Percentiles rank a stretch among this genome's conserved stretches.
These are phyloP conservation scores for Orestias chungarensis DNA, from an alignment of 2,797 vertebrate species.

Conservation along the genomic window DNA sequence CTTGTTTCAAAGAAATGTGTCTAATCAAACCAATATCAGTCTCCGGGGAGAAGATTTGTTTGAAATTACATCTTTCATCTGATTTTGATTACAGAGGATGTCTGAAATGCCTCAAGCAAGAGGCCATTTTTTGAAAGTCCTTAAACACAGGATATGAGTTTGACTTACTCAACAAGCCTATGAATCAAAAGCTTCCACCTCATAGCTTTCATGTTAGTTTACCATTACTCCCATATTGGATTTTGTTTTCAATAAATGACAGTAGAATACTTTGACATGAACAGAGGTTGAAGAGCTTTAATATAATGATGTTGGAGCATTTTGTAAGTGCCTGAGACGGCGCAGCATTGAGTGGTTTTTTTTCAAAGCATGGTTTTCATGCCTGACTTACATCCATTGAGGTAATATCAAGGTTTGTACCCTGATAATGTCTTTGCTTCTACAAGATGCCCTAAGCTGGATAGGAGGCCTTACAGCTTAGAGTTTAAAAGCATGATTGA, in stretches of 20 bases:
- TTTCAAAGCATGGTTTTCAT: conserved; percentile 49
- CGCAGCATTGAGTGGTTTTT: conserved; percentile 25
- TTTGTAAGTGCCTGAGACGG: conserved; percentile 18
- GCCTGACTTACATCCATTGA: conserved; percentile 69
- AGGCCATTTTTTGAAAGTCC: conserved; percentile 24
- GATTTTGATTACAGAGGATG: conserved; percentile 4
- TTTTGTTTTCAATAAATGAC: conserved; percentile 27
- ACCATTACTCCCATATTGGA: conserved; percentile 20
- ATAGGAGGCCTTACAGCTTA: conserved; percentile 63
- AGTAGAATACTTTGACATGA: conserved; percentile 36
- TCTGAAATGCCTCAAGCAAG: not conserved
- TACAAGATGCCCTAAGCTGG: conserved; percentile 65
- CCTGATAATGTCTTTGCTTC: conserved; percentile 70
- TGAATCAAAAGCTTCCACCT: conserved; percentile 31
- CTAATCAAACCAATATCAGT: conserved; percentile 15
- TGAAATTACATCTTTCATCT: not conserved
- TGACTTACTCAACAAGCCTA: conserved; percentile 13
- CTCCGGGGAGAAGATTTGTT: not conserved
- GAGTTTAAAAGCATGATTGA: conserved; percentile 74
- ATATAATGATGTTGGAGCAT: conserved; percentile 39
- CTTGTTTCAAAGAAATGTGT: not conserved
- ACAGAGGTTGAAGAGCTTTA: conserved; percentile 31
- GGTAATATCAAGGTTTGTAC: conserved; percentile 66
- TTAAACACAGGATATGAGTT: conserved; percentile 40
- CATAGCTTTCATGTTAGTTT: conserved; percentile 25